Evolutionary conservation across 2,888 invertebrate genomes (phyloP), one percentile per base, ranked within the genome.

Genomic region (Cosmorhoe ocellata): DNA sequence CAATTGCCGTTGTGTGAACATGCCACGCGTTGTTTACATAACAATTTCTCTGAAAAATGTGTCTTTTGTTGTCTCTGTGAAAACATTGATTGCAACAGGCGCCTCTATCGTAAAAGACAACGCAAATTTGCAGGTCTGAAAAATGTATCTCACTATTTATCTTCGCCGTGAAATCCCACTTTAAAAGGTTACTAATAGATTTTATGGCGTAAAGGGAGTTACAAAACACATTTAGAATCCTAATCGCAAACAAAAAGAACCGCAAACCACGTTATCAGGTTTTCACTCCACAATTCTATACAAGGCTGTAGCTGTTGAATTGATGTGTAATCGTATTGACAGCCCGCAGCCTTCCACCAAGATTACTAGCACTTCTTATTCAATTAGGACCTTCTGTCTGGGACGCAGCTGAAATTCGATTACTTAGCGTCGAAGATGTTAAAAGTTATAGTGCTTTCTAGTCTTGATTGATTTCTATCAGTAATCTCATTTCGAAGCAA

Each of bases 11-110:
- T 59, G 55, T 56, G 56, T 65, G 51, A 51, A 49, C 55, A 62
- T 63, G 68, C 59, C 68, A 64, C 72, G 69, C 67, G 69, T 56
- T 81, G 77, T 83, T 81, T 79, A 76, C 74, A 77, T 67, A 84
- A 81, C 72, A 82, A 60, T 69, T 79, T 72, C 74, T 61, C 59
- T 77, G 82, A 77, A 81, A 76, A 76, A 76, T 58, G 56, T 55
- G 43, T 37, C 48, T 26, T n/a, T n/a, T 44, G 46, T 48, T 41
- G 31, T 47, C 47, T 34, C 14, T n/a, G 36, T 10, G 10, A 32
- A 37, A 44, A 41, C 37, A 40, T 38, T 22, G 9, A 26, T n/a
- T 22, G 31, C 40, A 12, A 26, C n/a, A 6, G n/a, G 13, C 31
- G 37, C 40, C 40, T 40, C 13, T 13, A 14, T n/a, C 9, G 12